phyloP scores from a whole-genome alignment of 1,140 invertebrate genomes.

The Drosophila kanapiae region DNA sequence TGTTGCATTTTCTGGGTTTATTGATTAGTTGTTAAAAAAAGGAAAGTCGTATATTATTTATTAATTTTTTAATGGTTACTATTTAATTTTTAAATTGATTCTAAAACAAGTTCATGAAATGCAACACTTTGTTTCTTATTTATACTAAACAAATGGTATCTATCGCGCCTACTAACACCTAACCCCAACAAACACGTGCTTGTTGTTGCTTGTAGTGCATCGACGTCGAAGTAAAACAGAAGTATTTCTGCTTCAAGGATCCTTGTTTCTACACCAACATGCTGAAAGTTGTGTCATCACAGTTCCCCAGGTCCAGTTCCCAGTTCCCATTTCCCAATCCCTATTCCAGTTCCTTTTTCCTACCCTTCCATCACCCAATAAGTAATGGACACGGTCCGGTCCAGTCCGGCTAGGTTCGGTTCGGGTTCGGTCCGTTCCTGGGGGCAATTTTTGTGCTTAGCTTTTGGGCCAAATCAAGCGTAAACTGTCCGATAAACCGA shows the following conservation, averaged over 20 bases:
- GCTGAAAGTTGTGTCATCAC: conserved; percentile 29
- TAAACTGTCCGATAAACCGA: conserved; percentile 77
- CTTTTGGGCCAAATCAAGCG: conserved; percentile 71
- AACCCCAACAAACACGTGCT: too few species aligned
- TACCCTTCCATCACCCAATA: conserved; percentile 23
- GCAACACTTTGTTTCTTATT: too few species aligned
- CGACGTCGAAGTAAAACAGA: too few species aligned
- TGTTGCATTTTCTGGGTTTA: not conserved
- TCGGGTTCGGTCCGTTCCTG: conserved; percentile 1
- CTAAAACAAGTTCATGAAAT: too few species aligned
- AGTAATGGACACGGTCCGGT: conserved; percentile 41
- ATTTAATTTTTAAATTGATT: not conserved
- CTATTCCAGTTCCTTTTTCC: not conserved
- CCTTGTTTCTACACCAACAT: not conserved
- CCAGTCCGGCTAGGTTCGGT: too few species aligned
- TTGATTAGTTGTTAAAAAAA: not conserved
- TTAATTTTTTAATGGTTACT: not conserved
- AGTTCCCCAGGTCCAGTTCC: not conserved
- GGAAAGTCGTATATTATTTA: too few species aligned
- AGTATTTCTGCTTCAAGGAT: not conserved
- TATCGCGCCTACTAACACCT: too few species aligned
- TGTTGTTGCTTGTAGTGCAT: too few species aligned
- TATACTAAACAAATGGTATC: too few species aligned
- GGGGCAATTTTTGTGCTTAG: conserved; percentile 38
- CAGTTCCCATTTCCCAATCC: not conserved